These are phyloP conservation scores for Drosophila aff. DNA, from an alignment of 1,140 invertebrate species.

Conservation along the genomic window DNA sequence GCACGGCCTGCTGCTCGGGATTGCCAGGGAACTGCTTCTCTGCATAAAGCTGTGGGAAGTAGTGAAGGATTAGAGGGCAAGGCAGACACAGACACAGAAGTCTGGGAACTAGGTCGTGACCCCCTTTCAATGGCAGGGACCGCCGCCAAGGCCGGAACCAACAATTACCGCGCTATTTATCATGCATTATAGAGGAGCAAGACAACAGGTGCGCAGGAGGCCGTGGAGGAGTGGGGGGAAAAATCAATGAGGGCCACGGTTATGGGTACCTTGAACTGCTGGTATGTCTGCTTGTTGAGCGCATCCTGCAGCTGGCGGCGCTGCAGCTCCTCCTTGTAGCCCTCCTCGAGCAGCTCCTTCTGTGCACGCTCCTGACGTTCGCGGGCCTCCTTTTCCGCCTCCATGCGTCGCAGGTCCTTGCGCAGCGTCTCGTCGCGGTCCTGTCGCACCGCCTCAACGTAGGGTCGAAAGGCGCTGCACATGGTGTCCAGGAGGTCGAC, in stretches of 20 bases:
- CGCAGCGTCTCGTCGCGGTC: constrained; percentile 91
- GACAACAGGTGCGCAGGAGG: constrained; percentile 75
- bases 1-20: constrained; percentile 96
- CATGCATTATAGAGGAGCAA: constrained; percentile 92
- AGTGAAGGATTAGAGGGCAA: constrained; percentile 1
- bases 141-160: background rate
- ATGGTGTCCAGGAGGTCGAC: constrained; percentile 93
- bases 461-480: constrained; percentile 95
- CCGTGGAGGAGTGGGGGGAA: background rate
- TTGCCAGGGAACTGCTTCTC: constrained; percentile 97
- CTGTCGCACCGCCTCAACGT: constrained; percentile 95
- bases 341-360: constrained; percentile 87
- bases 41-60: constrained; percentile 89
- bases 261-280: constrained; percentile 91
- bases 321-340: constrained; percentile 88
- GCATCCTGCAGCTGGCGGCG: constrained; percentile 96
- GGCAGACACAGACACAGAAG: background rate
- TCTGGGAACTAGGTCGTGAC: constrained; percentile 59
- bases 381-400: constrained; percentile 85
- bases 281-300: constrained; percentile 97
- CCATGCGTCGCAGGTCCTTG: constrained; percentile 81
- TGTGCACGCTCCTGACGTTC: constrained; percentile 85
- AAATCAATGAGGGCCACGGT: constrained; percentile 4
- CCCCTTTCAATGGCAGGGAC: constrained; percentile 31
- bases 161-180: constrained; percentile 3